Conservation (phyloP, 2,113 vertebrate genomes). For the Corydoras sp. region DNA sequence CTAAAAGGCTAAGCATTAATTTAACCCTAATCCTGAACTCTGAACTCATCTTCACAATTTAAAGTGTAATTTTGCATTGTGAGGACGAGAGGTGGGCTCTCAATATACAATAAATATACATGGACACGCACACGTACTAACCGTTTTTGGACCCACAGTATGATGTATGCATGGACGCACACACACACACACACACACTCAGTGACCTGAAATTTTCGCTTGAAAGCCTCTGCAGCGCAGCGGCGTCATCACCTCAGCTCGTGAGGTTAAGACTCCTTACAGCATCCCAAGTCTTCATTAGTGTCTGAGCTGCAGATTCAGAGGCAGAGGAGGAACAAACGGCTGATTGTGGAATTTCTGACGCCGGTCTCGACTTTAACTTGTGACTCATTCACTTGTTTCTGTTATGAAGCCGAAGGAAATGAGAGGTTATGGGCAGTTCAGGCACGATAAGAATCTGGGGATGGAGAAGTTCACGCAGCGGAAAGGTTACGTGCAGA, state of each 20-base stretch:
- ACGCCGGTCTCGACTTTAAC: conserved; percentile 63
- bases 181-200: conserved; percentile 7
- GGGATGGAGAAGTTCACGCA: conserved; percentile 64
- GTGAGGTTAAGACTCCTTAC: neutral
- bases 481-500: conserved; percentile 68
- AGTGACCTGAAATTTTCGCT: conserved; percentile 28
- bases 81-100: too few relatives aligned
- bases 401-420: conserved; percentile 56
- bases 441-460: conserved; percentile 70
- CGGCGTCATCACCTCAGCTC: conserved; percentile 30
- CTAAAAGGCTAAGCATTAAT: neutral
- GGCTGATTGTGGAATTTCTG: conserved; percentile 61
- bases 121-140: too few relatives aligned
- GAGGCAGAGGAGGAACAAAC: conserved; percentile 61
- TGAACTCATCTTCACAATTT: neutral
- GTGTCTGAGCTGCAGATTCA: conserved; percentile 53
- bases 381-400: conserved; percentile 51
- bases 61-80: neutral
- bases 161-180: neutral
- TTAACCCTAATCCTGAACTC: neutral
- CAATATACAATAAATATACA: too few relatives aligned
- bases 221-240: conserved; percentile 11
- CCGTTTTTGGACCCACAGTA: too few relatives aligned
- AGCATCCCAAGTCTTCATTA: too few relatives aligned
- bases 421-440: conserved; percentile 63